Evolutionary conservation across 1,140 invertebrate species (phyloP), one percentile per base, ranked within the genome.

Genomic region (Drosophila gunungcola): DNA sequence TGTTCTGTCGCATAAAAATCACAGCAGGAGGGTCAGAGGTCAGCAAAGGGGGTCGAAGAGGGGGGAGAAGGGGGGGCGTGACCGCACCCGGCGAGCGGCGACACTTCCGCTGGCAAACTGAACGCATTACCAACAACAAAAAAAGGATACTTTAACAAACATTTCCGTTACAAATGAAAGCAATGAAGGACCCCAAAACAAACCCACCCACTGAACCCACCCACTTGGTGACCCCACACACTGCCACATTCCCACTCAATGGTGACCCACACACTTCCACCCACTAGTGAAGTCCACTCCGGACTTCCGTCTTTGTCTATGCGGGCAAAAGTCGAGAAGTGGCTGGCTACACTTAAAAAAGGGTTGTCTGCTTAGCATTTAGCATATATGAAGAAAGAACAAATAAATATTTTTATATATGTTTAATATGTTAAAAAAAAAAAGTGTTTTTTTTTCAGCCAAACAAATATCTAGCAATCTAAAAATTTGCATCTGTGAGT

Each of bases 91-190:
- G 75, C 78, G 75, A 88, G 83, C 57, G 80, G 58, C 69, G 61
- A 77, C 52, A 78, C 80, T 89, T 88, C 83, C 79, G 82, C 61
- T 61, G 42, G 82, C 84, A 86, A 89, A 89, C 83, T 83, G 80
- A 67, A 67, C 72, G 73, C 80, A 78, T 62, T 60, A 67, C 52
- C 57, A 56, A 52, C 52, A 61, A 45, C 42, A 45, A 48, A 52
- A 43, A 80, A 78, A 74, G 84, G 84, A 89, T 80, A 90, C 69
- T 89, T 89, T 89, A 79, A 89, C 85, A 89, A 89, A 75, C 85
- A 90, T 84, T 89, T 89, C 84, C 84, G 84, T 58, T 89, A 88
- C 83, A 88, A 88, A 88, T 88, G 83, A 88, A 88, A 83, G 83
- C 84, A 88, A 88, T 83, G 76, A 81, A 80, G 41, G 67, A 73